These are phyloP conservation scores for Idaea biselata DNA, from an alignment of 2,888 invertebrate species.

Conservation along the genomic window DNA sequence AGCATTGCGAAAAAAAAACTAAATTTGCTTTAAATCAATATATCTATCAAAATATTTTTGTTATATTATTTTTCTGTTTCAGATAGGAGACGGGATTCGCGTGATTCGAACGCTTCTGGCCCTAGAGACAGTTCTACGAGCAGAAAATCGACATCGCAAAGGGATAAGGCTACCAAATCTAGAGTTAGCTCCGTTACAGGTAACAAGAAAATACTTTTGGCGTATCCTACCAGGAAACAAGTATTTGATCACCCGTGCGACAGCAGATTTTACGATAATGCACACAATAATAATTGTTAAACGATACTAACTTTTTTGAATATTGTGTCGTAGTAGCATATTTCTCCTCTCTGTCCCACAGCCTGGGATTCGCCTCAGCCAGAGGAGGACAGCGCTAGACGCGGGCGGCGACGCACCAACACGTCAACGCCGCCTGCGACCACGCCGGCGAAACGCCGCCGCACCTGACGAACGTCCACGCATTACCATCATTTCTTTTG, in stretches of 20 bases:
- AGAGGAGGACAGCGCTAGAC: slow-evolving; percentile 61
- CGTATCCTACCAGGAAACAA: no score
- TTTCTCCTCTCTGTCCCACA: slow-evolving; percentile 28
- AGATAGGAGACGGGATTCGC: slow-evolving; percentile 72
- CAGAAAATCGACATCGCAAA: slow-evolving; percentile 63
- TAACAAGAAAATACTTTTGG: slow-evolving; percentile 25
- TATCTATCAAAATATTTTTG: no score
- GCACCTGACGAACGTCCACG: slow-evolving; percentile 59
- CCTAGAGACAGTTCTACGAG: slow-evolving; percentile 62
- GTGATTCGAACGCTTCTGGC: slow-evolving; percentile 75
- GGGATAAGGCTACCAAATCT: slow-evolving; percentile 57
- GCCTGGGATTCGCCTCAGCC: slow-evolving; percentile 62
- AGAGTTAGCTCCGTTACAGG: slow-evolving; percentile 52
- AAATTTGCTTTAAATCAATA: no score
- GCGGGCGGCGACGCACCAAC: slow-evolving; percentile 63
- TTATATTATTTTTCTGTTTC: slow-evolving; percentile 8
- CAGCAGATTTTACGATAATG: no score
- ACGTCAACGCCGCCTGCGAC: slow-evolving; percentile 67
- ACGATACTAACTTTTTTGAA: no score
- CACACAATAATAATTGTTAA: no score
- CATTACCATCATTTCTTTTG: slow-evolving; percentile 66
- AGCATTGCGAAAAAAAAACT: no score
- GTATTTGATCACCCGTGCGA: no score
- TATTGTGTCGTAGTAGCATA: no score
- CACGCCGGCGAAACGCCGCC: slow-evolving; percentile 62